Evolutionary conservation across 2,113 vertebrate genomes (phyloP).

Genomic region (Toxotes chatareus): DNA sequence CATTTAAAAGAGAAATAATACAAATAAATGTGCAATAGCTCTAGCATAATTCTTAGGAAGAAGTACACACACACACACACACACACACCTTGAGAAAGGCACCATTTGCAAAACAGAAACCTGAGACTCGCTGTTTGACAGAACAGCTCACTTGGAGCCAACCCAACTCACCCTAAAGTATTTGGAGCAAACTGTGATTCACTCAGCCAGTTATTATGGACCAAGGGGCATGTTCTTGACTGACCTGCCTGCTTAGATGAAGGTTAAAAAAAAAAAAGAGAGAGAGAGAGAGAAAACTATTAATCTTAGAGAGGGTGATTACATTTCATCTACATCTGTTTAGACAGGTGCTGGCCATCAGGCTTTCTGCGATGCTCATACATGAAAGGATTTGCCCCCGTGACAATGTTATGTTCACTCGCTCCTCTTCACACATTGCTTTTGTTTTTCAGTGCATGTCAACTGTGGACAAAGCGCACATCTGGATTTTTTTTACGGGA

Average conservation of each 20-base stretch:
- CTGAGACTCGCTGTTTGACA: neutral
- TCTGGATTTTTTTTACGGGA: neutral
- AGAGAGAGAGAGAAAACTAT: neutral
- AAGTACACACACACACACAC: neutral
- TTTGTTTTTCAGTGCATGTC: slow-evolving; percentile 31
- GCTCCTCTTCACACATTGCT: neutral
- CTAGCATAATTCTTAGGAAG: too few relatives aligned
- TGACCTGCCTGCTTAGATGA: slow-evolving; percentile 36
- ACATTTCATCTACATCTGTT: slow-evolving; percentile 48
- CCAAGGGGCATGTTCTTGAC: slow-evolving; percentile 4
- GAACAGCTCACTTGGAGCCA: slow-evolving; percentile 19
- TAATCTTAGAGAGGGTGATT: slow-evolving; percentile 33
- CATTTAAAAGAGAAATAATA: neutral
- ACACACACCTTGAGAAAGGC: neutral
- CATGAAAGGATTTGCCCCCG: neutral
- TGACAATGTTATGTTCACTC: slow-evolving; percentile 1
- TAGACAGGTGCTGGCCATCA: slow-evolving; percentile 56
- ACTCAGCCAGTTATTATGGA: slow-evolving; percentile 30
- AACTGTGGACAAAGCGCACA: neutral
- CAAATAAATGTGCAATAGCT: too few relatives aligned
- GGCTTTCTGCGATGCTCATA: slow-evolving; percentile 9
- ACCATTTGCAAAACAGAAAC: slow-evolving; percentile 8
- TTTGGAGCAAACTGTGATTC: slow-evolving; percentile 40
- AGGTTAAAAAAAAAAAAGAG: neutral
- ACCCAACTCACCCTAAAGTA: slow-evolving; percentile 24